phyloP scores from a whole-genome alignment of 2,888 invertebrate species.

The Helleia helle region DNA sequence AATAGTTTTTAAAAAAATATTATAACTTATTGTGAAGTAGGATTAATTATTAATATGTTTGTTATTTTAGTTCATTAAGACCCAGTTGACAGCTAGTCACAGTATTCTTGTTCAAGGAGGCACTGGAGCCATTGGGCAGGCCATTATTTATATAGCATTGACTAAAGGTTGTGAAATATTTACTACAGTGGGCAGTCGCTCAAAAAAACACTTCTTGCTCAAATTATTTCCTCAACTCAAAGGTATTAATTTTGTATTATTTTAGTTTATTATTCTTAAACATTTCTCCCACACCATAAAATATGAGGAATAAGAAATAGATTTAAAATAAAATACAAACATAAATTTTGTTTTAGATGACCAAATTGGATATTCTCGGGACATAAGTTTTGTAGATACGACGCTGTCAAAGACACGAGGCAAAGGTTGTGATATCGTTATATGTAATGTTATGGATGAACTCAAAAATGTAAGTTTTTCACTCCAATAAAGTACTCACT shows the following conservation, averaged over 20 bases:
- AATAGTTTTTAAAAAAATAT: no score
- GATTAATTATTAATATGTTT: no score
- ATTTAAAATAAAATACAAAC: neutral
- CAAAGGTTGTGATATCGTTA: constrained; percentile 36
- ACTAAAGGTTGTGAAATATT: constrained; percentile 31
- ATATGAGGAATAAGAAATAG: neutral
- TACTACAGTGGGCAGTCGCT: constrained; percentile 31
- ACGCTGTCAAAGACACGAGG: constrained; percentile 31
- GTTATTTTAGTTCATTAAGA: constrained; percentile 26
- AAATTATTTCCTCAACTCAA: constrained; percentile 34
- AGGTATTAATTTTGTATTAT: constrained; percentile 25
- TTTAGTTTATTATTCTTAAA: neutral
- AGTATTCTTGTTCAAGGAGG: constrained; percentile 35
- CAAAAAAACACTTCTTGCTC: constrained; percentile 33
- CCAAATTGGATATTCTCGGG: constrained; percentile 42
- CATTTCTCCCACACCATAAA: neutral
- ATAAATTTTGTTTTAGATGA: constrained; percentile 29
- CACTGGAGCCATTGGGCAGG: constrained; percentile 40
- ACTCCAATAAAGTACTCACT: no score
- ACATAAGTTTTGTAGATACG: constrained; percentile 37
- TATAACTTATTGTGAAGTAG: no score
- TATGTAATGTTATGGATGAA: constrained; percentile 31
- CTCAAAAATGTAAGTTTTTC: constrained; percentile 43
- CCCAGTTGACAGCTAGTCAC: constrained; percentile 18
- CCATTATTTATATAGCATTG: constrained; percentile 35